Base-by-base conservation (phyloP, 2,113 vertebrate species). In the Burhinus oedicnemus region DNA sequence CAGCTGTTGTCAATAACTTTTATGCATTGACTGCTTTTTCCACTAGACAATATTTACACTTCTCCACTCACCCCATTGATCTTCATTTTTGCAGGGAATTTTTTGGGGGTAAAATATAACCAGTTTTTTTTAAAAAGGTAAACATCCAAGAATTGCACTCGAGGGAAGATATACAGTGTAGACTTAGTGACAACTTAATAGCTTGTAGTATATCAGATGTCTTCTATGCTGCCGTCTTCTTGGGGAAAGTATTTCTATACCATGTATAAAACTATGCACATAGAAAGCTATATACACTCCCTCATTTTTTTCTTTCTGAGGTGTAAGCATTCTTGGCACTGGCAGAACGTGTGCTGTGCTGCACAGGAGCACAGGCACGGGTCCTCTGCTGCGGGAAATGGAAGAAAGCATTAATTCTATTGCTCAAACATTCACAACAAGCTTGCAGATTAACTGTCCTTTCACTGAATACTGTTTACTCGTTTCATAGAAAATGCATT, bases 141-240 rank as follows among this genome's bases (percentile, higher is more conserved):
- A 97, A 86, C 91, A 96, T 95, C 84, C 68, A 69, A 42, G 87
- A 93, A 95, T 91, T 95, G 87, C 75, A 96, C 97, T 95, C 60
- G 0, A 55, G 97, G 96, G 97, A 96, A 96, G 84, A 95, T 94
- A 77, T 60, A 97, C 82, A 71, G 68, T 26, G 47, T 78, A 91
- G 62, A 76, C 14, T 19, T 95, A 95, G 93, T 96, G 96, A 96
- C 96, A 97, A 91, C 84, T 96, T 96, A 96, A 97, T 96, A 95
- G 94, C 84, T 62, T 91, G 90, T 64, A 96, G 91, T 97, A 95
- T 96, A 93, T 96, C 95, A 96, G 86, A 83, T 83, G 89, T 91
- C 94, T 97, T 70, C 95, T 81, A 3, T 78, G 87, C 91, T 97
- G 84, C 94, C 84, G 66, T 91, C 82, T 96, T 95, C 87, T 88